Percentiles rank a stretch among this genome's conserved stretches.
Conservation (phyloP, 2,113 vertebrate genomes). For the Poeciliopsis turrubarensis region DNA sequence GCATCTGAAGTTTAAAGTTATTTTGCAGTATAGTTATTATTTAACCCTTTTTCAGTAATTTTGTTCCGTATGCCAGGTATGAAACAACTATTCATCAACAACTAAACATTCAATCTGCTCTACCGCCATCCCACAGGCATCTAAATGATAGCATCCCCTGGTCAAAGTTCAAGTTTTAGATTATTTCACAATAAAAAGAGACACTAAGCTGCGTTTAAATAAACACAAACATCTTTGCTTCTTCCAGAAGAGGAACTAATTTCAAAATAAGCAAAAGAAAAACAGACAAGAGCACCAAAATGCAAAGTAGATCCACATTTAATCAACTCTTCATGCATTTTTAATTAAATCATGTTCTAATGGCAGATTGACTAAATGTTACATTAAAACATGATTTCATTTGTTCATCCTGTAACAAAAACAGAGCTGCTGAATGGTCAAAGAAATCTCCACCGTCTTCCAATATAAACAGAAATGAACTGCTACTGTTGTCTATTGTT, state of each 20-base stretch:
- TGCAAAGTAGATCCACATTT: background rate
- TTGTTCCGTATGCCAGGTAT: background rate
- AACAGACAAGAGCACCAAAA: background rate
- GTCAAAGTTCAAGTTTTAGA: background rate
- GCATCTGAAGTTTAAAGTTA: background rate
- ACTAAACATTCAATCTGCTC: too few species aligned
- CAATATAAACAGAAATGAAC: background rate
- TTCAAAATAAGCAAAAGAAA: background rate
- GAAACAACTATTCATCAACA: background rate
- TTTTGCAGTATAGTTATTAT: background rate
- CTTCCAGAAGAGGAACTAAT: background rate
- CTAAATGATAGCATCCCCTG: too few species aligned
- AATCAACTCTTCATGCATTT: too few species aligned
- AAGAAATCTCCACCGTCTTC: background rate
- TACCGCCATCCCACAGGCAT: too few species aligned
- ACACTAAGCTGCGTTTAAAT: too few species aligned
- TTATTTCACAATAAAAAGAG: background rate
- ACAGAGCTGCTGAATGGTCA: background rate
- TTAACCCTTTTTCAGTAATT: background rate
- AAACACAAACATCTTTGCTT: background rate
- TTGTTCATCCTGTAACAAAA: background rate
- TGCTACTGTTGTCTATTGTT: conserved; percentile 11
- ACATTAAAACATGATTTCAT: background rate
- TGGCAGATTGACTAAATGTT: background rate
- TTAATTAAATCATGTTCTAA: background rate